Base-by-base conservation (phyloP, 2,797 vertebrate genomes). In the Poeciliopsis turneri region DNA sequence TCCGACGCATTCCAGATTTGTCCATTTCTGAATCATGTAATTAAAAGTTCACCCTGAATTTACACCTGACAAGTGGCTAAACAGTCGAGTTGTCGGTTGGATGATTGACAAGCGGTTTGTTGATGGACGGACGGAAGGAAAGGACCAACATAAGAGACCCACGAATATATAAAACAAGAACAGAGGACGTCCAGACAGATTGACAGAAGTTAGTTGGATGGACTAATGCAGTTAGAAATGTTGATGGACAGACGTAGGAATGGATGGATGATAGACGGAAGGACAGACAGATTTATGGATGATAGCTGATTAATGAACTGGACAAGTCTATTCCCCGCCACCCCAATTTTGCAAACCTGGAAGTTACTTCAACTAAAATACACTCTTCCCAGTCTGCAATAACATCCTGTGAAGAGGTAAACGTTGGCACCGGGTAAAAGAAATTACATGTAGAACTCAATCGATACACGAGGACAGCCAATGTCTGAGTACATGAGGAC, bases 371-470 rank as follows among this genome's bases (percentile, higher is more conserved):
- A 69, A n/a, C 23, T 23, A 69, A 70, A 70, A 45, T 28, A 25
- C 23, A 71, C 25, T 28, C n/a, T 46, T 28, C 45, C 13, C 41
- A 46, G 43, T 28, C 25, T 46, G 25, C n/a, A 71, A n/a, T 28
- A 45, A 25, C 43, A 71, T n/a, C 43, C 5, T 28, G 43, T 28
- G 49, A 88, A 81, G 74, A 92, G 90, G 89, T 91, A 90, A 90
- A 91, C 82, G 79, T 91, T 90, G 76, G 82, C 81, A 72, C 1
- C 1, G 46, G 57, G 16, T 39, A 30, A 76, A 82, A 75, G 82
- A 86, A 90, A 87, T 45, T 88, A 86, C n/a, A 82, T 84, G 72
- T 83, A 74, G 79, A 66, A 75, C 61, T 86, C 85, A 90, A 93
- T 92, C 84, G 87, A 85, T 82, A 85, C 79, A 66, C 84, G 72